These are phyloP conservation scores for Apodemia duryi DNA, from an alignment of 2,888 invertebrate species.

Conservation along the genomic window DNA sequence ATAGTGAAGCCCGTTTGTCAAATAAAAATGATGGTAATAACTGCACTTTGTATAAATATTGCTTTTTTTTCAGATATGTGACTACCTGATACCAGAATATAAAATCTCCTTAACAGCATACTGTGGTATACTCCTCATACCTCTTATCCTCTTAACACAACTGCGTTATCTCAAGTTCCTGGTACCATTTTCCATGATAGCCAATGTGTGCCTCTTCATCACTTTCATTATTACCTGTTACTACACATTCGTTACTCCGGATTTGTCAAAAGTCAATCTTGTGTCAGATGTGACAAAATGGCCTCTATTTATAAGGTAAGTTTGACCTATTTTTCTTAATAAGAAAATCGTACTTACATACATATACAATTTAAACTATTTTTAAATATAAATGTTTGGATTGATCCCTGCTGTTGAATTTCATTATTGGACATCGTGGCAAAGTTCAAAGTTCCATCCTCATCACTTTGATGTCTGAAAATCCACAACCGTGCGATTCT, in stretches of 20 bases:
- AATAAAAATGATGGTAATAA: too few species aligned
- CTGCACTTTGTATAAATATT: too few species aligned
- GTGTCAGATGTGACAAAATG: conserved; percentile 75
- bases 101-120: conserved; percentile 79
- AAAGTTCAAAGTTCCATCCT: too few species aligned
- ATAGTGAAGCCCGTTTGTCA: too few species aligned
- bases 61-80: conserved; percentile 71
- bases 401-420: too few species aligned
- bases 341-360: too few species aligned
- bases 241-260: conserved; percentile 83
- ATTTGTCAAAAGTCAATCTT: conserved; percentile 45
- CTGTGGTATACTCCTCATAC: conserved; percentile 82
- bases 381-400: too few species aligned
- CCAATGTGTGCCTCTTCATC: conserved; percentile 88
- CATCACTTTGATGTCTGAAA: too few species aligned
- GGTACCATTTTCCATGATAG: conserved; percentile 92
- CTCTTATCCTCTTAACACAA: conserved; percentile 84
- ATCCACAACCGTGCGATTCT: too few species aligned
- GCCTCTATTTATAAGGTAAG: conserved; percentile 89
- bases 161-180: conserved; percentile 86
- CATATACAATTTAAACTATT: too few species aligned
- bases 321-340: background rate
- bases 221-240: conserved; percentile 90
- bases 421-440: too few species aligned
- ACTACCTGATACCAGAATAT: conserved; percentile 50